Evolutionary conservation across 2,888 invertebrate genomes (phyloP), one percentile per base, ranked within the genome.

Genomic region (Hypsopygia costalis): DNA sequence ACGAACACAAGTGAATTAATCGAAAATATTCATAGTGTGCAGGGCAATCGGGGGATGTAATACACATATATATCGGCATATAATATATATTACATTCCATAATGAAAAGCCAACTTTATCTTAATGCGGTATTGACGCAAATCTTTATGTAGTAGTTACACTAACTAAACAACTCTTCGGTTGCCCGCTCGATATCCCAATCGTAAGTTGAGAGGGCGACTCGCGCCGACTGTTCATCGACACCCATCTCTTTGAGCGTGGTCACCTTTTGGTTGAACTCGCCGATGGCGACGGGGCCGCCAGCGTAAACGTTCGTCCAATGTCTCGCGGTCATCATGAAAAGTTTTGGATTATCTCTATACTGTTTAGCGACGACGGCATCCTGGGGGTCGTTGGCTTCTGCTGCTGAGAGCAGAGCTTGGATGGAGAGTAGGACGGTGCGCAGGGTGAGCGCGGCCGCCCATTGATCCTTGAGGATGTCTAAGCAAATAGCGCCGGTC

Each of bases 401-500:
- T 2, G 97, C 96, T 1, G 97, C 95, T 11, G 97, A 94, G 50
- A 99, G 83, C 47, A 99, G 85, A 0, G 98, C 98, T 91, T 99
- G 99, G 53, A 99, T 90, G 1, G 98, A 98, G 20, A 99, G 87
- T 43, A 99, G 87, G 20, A 99, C 98, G 21, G 99, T 99, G 49
- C 99, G 92, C 47, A 99, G 88, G 0, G 99, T 99, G 93, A 99
- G 96, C 5, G 99, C 99, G 37, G 99, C 99, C 47, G 99, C 99
- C 99, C 97, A 97, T 80, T 97, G 97, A 73, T 97, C 97, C 91
- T 99, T 99, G 42, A 99, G 90, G 68, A 99, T 99, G 81, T 99
- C 99, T 81, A 99, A 91, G 83, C 99, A 99, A 68, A 99, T 99
- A 36, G 98, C 98, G 42, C 97, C 97, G 0, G 99, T 99, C 9